Evolutionary conservation across 2,888 invertebrate species (phyloP).

Genomic region (Geotrupes spiniger): DNA sequence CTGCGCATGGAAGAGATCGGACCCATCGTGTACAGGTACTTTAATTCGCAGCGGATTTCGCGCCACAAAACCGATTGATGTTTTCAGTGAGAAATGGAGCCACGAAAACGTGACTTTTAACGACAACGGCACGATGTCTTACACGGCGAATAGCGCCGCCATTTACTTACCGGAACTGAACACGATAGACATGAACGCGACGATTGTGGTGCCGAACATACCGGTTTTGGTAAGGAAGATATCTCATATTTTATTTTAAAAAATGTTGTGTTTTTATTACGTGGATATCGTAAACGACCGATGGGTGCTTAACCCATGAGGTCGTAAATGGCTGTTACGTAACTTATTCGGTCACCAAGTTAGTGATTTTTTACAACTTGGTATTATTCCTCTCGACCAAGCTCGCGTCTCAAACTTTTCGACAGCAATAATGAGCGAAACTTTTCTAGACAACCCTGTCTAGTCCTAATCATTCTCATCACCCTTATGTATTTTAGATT

Average conservation of each 20-base stretch:
- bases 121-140: conserved; percentile 61
- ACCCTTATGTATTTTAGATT: too few species aligned
- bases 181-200: conserved; percentile 57
- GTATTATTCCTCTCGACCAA: too few species aligned
- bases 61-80: neutral
- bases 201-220: conserved; percentile 60
- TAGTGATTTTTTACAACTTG: too few species aligned
- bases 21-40: conserved; percentile 72
- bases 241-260: too few species aligned
- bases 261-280: conserved; percentile 2
- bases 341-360: too few species aligned
- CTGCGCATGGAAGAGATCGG: conserved; percentile 71
- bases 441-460: too few species aligned
- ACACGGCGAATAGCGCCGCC: conserved; percentile 58
- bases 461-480: too few species aligned
- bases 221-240: conserved; percentile 59
- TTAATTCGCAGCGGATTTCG: neutral
- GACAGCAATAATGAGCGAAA: too few species aligned
- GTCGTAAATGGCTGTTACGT: too few species aligned
- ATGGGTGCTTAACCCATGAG: too few species aligned
- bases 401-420: too few species aligned
- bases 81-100: conserved; percentile 56
- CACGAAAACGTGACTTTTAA: conserved; percentile 59
- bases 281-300: too few species aligned
- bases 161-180: conserved; percentile 62